Conservation (phyloP, 2,888 invertebrate genomes). For the Cremastobaeus sp. region DNA sequence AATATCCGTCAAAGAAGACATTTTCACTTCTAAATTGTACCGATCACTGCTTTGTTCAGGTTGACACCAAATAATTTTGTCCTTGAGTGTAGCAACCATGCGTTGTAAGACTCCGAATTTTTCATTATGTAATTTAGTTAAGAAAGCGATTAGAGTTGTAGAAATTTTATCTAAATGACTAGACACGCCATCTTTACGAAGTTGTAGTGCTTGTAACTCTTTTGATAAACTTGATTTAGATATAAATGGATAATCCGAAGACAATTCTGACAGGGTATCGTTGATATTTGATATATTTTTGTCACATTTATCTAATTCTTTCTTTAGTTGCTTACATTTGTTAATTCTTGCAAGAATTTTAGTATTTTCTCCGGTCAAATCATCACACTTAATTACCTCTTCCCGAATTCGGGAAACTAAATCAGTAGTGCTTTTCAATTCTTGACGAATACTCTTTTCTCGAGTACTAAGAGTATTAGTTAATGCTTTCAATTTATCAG, state of each 20-base stretch:
- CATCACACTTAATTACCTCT: slow-evolving; percentile 92
- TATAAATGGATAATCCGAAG: slow-evolving; percentile 87
- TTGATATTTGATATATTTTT: slow-evolving; percentile 85
- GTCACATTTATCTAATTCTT: slow-evolving; percentile 84
- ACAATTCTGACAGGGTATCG: slow-evolving; percentile 85
- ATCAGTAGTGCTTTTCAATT: slow-evolving; percentile 85
- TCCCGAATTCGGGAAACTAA: slow-evolving; percentile 87
- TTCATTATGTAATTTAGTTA: slow-evolving; percentile 92
- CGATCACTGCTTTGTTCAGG: slow-evolving; percentile 93
- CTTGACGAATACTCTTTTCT: slow-evolving; percentile 85
- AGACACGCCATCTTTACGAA: slow-evolving; percentile 88
- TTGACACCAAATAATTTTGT: slow-evolving; percentile 94
- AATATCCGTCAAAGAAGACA: slow-evolving; percentile 87
- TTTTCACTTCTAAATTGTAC: slow-evolving; percentile 94
- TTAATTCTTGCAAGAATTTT: slow-evolving; percentile 89
- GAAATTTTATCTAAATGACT: slow-evolving; percentile 88
- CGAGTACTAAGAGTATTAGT: slow-evolving; percentile 86
- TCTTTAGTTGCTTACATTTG: slow-evolving; percentile 85
- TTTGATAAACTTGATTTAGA: slow-evolving; percentile 88
- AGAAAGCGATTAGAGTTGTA: slow-evolving; percentile 86
- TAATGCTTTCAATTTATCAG: slow-evolving; percentile 86
- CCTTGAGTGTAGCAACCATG: slow-evolving; percentile 88
- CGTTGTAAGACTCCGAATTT: slow-evolving; percentile 90
- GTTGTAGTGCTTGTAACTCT: slow-evolving; percentile 90
- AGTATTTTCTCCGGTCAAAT: slow-evolving; percentile 91